Percentiles rank a stretch among this genome's conserved stretches.
These are phyloP conservation scores for Mola mola DNA, from an alignment of 2,113 vertebrate genomes.

Conservation along the genomic window DNA sequence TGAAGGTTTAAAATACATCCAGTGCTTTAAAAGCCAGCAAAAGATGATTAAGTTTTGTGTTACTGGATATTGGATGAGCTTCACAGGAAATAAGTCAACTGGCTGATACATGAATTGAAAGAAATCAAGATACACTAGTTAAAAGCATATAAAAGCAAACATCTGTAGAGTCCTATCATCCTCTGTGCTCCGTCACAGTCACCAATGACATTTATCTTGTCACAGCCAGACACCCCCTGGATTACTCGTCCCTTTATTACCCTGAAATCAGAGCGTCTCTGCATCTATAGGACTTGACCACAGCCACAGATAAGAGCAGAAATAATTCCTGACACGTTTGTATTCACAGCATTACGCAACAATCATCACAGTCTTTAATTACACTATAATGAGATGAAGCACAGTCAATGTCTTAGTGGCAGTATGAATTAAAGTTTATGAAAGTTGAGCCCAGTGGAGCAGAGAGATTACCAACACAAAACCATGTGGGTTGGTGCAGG, in stretches of 20 bases:
- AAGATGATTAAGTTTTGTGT: conserved; percentile 10
- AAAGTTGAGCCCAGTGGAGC: conserved; percentile 34
- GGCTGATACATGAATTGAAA: conserved; percentile 18
- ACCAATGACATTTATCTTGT: conserved; percentile 26
- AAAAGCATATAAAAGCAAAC: conserved; percentile 26
- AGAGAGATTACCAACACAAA: conserved; percentile 26
- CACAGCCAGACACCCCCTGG: conserved; percentile 27
- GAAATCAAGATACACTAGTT: conserved; percentile 8
- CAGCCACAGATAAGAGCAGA: conserved; percentile 39
- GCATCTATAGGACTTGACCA: neutral
- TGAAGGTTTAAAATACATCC: conserved; percentile 13
- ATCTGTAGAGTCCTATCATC: conserved; percentile 9
- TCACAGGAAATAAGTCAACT: neutral
- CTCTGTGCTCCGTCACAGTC: conserved; percentile 3
- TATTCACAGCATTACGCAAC: conserved; percentile 52
- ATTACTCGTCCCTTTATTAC: conserved; percentile 38
- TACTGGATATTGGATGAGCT: conserved; percentile 23
- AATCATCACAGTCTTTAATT: conserved; percentile 48
- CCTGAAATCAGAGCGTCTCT: conserved; percentile 40
- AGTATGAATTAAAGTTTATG: conserved; percentile 39
- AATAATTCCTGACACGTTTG: conserved; percentile 47
- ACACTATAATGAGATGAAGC: conserved; percentile 44
- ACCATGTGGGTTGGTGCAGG: conserved; percentile 14
- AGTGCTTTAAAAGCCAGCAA: conserved; percentile 18
- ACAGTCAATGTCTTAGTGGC: conserved; percentile 8